Evolutionary conservation across 2,797 vertebrate species (phyloP).

Genomic region (Lateolabrax maculatus): DNA sequence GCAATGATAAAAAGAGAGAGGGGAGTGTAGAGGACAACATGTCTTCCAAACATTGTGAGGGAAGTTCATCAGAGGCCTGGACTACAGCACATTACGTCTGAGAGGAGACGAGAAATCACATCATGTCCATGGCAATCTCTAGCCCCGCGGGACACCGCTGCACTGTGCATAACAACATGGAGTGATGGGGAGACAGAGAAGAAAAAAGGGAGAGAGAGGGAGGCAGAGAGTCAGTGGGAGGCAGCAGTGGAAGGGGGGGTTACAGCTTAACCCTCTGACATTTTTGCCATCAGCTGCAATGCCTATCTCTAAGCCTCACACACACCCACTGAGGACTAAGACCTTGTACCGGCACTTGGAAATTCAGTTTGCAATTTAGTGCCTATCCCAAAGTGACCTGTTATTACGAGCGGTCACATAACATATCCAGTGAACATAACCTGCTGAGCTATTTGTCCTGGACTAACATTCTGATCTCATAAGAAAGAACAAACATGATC

Average conservation of each 20-base stretch:
- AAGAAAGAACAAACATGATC: slow-evolving; percentile 53
- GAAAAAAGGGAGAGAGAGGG: slow-evolving; percentile 42
- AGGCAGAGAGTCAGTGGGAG: slow-evolving; percentile 12
- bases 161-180: slow-evolving; percentile 66
- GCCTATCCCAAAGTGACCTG: slow-evolving; percentile 61
- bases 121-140: slow-evolving; percentile 67
- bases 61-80: slow-evolving; percentile 59
- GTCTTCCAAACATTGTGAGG: slow-evolving; percentile 34
- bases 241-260: neutral
- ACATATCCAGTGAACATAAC: slow-evolving; percentile 48
- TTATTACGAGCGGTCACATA: slow-evolving; percentile 38
- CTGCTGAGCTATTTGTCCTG: slow-evolving; percentile 58
- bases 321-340: slow-evolving; percentile 37
- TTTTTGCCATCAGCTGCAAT: slow-evolving; percentile 63
- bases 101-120: slow-evolving; percentile 65
- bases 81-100: slow-evolving; percentile 56
- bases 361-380: slow-evolving; percentile 59
- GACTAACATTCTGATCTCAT: slow-evolving; percentile 45
- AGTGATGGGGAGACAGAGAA: slow-evolving; percentile 46
- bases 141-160: slow-evolving; percentile 51
- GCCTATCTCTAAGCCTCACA: slow-evolving; percentile 55
- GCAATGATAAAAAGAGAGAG: slow-evolving; percentile 5
- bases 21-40: slow-evolving; percentile 22
- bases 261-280: slow-evolving; percentile 68
- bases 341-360: slow-evolving; percentile 55